These are phyloP conservation scores for Macrocentrus cingulum DNA, from an alignment of 1,140 invertebrate genomes.

Conservation along the genomic window DNA sequence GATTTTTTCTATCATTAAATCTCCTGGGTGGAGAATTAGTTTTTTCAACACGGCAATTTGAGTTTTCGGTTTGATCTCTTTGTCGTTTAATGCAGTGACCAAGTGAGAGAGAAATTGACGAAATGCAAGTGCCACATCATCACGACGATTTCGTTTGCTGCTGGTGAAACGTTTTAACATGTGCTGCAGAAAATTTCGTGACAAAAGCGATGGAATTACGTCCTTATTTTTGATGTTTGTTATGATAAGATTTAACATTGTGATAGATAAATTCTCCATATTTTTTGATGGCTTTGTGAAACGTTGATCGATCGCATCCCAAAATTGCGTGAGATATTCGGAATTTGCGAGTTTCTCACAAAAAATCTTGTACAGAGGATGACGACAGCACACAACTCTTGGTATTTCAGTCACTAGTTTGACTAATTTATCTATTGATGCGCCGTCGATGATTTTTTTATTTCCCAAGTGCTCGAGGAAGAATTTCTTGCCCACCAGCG, in stretches of 20 bases:
- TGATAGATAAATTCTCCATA: conserved; percentile 60
- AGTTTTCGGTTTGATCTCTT: conserved; percentile 56
- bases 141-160: conserved; percentile 53
- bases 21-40: conserved; percentile 66
- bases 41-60: conserved; percentile 64
- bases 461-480: conserved; percentile 61
- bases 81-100: conserved; percentile 55
- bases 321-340: conserved; percentile 58
- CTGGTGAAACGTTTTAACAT: conserved; percentile 62
- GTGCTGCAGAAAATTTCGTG: conserved; percentile 61
- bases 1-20: conserved; percentile 71
- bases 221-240: conserved; percentile 55
- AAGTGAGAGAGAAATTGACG: conserved; percentile 61
- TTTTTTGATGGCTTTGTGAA: conserved; percentile 64
- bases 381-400: conserved; percentile 60
- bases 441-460: conserved; percentile 60
- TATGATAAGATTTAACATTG: conserved; percentile 60
- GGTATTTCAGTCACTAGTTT: conserved; percentile 65
- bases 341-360: conserved; percentile 57
- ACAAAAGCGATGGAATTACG: conserved; percentile 57
- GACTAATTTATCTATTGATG: conserved; percentile 59
- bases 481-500: conserved; percentile 49
- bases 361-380: conserved; percentile 66
- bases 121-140: conserved; percentile 51
- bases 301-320: conserved; percentile 61